Base-by-base conservation (phyloP, 2,113 vertebrate species). In the Anoplopoma fimbria region DNA sequence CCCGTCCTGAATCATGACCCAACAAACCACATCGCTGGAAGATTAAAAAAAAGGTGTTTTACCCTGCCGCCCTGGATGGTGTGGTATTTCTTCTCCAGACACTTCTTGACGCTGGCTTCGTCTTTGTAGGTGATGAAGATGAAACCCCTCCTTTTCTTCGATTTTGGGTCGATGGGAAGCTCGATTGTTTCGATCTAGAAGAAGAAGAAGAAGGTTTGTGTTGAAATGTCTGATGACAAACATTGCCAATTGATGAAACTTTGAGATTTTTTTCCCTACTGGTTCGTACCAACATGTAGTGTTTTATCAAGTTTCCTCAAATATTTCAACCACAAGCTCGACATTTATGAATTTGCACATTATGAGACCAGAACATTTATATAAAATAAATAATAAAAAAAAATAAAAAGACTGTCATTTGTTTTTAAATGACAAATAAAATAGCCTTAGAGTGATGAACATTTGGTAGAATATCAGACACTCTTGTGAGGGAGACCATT, bases 81-180 rank as follows among this genome's bases (percentile, higher is more conserved):
- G 84, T 99, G 98, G 91, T 96, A 99, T 83, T 99, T 99, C 92
- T 99, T 99, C 93, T 99, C 98, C 94, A 99, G 89, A 87, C 98
- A 97, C 84, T 98, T 98, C 92, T 98, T 98, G 55, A 98, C 98
- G 0, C 97, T 94, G 60, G 98, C 96, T 74, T 99, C 98, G 17
- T 99, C 98, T 94, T 99, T 99, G 92, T 97, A 99, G 2, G 98
- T 99, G 89, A 99, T 97, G 88, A 99, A 99, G 74, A 99, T 98
- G 95, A 99, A 99, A 0, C 98, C 98, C 91, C 98, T 96, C 93
- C 98, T 97, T 87, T 99, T 99, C 93, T 97, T 98, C 15, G 97
- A 96, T 89, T 99, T 99, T 79, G 97, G 97, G 93, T 99, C 98
- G 87, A 99, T 96, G 64, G 98, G 98, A 88, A 99, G 97, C 90